These are phyloP conservation scores for Bufo bufo DNA, from an alignment of 2,113 vertebrate species.

Conservation along the genomic window DNA sequence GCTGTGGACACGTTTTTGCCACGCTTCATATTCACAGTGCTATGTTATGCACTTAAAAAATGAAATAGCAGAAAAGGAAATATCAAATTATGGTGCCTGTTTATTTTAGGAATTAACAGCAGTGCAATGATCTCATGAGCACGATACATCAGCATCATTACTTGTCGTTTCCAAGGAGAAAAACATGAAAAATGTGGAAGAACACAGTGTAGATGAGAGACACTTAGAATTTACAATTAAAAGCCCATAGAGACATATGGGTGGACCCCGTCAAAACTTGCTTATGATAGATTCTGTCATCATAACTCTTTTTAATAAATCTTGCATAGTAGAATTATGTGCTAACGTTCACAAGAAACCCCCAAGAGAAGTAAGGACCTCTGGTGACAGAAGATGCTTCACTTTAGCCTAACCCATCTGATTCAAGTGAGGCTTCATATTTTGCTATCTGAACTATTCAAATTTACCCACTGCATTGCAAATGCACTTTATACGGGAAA, in stretches of 20 bases:
- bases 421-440: background rate
- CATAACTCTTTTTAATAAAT: conserved; percentile 15
- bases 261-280: background rate
- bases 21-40: background rate
- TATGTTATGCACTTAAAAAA: conserved; percentile 11
- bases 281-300: background rate
- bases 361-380: background rate
- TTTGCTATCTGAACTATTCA: background rate
- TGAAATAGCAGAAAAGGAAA: conserved; percentile 30
- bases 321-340: background rate
- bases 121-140: conserved; percentile 26
- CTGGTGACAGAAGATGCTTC: background rate
- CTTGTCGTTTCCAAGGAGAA: conserved; percentile 33
- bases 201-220: conserved; percentile 29
- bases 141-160: background rate
- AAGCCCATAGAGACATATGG: background rate
- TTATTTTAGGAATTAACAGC: conserved; percentile 28
- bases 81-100: conserved; percentile 27
- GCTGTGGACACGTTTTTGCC: background rate
- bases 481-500: background rate
- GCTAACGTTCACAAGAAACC: background rate
- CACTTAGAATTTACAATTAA: background rate
- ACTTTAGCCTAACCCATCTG: background rate
- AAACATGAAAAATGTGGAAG: conserved; percentile 31
- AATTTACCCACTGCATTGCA: background rate